Evolutionary conservation across 1,140 invertebrate species (phyloP).

Genomic region (Drosophila bifasciata): DNA sequence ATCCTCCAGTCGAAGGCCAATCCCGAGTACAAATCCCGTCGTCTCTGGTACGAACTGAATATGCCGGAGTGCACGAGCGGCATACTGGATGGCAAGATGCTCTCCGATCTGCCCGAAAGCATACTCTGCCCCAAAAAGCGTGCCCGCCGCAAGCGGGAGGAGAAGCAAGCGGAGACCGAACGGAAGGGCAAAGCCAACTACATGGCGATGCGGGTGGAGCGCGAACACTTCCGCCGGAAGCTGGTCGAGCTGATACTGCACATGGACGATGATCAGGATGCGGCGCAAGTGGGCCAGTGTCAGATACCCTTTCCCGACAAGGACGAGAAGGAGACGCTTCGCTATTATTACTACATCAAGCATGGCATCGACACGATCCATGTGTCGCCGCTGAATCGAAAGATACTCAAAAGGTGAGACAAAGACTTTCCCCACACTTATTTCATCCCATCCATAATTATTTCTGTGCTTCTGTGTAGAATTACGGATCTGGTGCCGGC

Average conservation of each 20-base stretch:
- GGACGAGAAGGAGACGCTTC: conserved; percentile 88
- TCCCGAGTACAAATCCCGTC: conserved; percentile 73
- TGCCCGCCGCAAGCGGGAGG: conserved; percentile 13
- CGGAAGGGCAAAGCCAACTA: conserved; percentile 49
- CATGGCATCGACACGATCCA: conserved; percentile 94
- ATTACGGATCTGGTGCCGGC: conserved; percentile 85
- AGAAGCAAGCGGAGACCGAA: background rate
- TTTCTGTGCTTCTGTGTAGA: conserved; percentile 14
- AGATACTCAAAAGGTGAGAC: conserved; percentile 85
- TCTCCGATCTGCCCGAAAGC: conserved; percentile 71
- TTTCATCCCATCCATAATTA: background rate
- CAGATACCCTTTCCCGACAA: conserved; percentile 85
- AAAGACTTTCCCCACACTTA: fast-evolving
- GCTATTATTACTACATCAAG: conserved; percentile 95
- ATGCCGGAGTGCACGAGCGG: conserved; percentile 78
- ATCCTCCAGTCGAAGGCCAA: conserved; percentile 79
- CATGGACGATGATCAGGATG: conserved; percentile 84
- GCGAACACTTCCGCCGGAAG: conserved; percentile 92
- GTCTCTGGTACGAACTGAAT: conserved; percentile 81
- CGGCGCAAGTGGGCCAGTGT: conserved; percentile 26
- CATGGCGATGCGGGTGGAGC: conserved; percentile 87
- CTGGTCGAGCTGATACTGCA: conserved; percentile 90
- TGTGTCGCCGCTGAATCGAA: conserved; percentile 90
- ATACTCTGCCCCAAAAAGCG: conserved; percentile 48
- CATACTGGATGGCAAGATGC: conserved; percentile 71